Evolutionary conservation across 2,797 vertebrate species (phyloP).

Genomic region (Chromobotia macracanthus): DNA sequence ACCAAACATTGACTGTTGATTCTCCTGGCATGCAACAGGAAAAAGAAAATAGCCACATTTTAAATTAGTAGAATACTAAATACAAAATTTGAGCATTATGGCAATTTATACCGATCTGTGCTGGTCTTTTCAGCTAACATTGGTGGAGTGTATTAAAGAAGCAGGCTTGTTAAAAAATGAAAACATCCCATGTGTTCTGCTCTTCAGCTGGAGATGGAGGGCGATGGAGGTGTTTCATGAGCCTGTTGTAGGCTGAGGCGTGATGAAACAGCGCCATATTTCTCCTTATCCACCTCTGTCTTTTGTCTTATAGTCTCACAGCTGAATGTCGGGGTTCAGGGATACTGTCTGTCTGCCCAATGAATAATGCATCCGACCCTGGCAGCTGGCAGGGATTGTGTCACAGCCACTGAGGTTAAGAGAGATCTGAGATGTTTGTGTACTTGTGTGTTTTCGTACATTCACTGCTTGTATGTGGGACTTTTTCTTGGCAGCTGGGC

Average conservation of each 20-base stretch:
- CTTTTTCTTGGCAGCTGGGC: not conserved
- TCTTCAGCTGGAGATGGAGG: not conserved
- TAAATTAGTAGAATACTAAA: not conserved
- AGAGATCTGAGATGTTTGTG: constrained; percentile 31
- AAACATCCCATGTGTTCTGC: not conserved
- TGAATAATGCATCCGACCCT: constrained; percentile 51
- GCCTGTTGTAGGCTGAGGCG: not conserved
- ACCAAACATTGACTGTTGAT: not conserved
- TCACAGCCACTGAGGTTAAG: constrained; percentile 29
- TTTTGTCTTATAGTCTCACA: constrained; percentile 28
- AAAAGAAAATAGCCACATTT: not conserved
- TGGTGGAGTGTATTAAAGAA: not conserved
- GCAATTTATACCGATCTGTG: not conserved
- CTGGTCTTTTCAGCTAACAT: not conserved
- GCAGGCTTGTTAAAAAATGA: not conserved
- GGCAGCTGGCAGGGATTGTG: constrained; percentile 38
- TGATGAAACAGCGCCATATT: not conserved
- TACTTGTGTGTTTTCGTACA: constrained; percentile 3
- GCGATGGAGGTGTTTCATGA: not conserved
- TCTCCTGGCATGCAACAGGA: not conserved
- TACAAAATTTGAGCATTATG: not conserved
- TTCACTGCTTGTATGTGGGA: too few species aligned
- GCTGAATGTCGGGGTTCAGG: constrained; percentile 26
- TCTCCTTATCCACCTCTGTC: constrained; percentile 22
- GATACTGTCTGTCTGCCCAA: constrained; percentile 27